Percentiles rank a stretch among this genome's conserved stretches.
Evolutionary conservation across 2,113 vertebrate genomes (phyloP).

Genomic region (Protomyctophum bolini): DNA sequence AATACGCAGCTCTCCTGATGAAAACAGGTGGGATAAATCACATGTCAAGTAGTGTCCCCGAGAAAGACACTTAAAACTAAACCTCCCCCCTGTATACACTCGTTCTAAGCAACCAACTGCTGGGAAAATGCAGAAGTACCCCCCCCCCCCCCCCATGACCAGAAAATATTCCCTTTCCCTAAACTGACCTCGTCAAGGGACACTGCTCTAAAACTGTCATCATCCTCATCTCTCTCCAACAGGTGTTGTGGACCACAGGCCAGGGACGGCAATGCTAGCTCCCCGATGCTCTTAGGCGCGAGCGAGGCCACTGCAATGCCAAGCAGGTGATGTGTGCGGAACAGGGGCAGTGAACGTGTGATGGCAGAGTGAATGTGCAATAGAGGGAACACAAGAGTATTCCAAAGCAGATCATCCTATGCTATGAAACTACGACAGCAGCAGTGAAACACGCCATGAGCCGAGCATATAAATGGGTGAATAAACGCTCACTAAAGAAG

Average conservation of each 20-base stretch:
- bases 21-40: slow-evolving; percentile 70
- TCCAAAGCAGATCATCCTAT: neutral
- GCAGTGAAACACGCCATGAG: too few species aligned
- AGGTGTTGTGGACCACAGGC: slow-evolving; percentile 20
- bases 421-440: neutral
- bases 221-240: slow-evolving; percentile 20
- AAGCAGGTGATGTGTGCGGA: neutral
- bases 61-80: slow-evolving; percentile 24
- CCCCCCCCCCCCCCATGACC: neutral
- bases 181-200: neutral
- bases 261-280: neutral
- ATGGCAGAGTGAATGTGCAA: slow-evolving; percentile 12
- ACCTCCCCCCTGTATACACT: slow-evolving; percentile 19
- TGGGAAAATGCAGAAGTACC: too few species aligned
- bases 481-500: too few species aligned
- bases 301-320: neutral
- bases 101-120: neutral
- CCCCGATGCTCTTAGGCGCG: neutral
- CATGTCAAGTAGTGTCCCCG: slow-evolving; percentile 17
- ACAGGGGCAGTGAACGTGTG: neutral
- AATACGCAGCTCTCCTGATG: slow-evolving; percentile 73
- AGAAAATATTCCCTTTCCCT: neutral
- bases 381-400: slow-evolving; percentile 1
- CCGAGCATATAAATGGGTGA: too few species aligned
- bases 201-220: slow-evolving; percentile 5